Percentiles rank a stretch among this genome's conserved stretches.
Evolutionary conservation across 2,888 invertebrate genomes (phyloP).

Genomic region (Gerris lacustris): DNA sequence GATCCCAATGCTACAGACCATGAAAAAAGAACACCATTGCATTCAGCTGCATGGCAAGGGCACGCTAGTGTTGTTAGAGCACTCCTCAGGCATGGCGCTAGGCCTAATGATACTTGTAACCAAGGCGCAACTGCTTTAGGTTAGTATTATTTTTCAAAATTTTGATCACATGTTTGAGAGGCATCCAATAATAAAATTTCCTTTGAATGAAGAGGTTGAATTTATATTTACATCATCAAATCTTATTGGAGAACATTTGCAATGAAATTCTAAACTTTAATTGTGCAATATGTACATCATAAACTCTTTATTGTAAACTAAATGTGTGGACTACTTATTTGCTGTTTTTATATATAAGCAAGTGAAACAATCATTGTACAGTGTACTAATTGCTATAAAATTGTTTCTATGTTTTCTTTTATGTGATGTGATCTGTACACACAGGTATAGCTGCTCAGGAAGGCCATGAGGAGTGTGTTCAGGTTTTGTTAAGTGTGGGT

Average conservation of each 20-base stretch:
- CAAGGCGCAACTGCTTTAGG: constrained; percentile 90
- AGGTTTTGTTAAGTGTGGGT: constrained; percentile 66
- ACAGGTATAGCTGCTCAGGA: constrained; percentile 88
- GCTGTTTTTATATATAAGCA: too few species aligned
- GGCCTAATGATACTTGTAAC: constrained; percentile 80
- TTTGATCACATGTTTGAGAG: not conserved
- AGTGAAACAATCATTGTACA: too few species aligned
- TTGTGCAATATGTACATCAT: too few species aligned
- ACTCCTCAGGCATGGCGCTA: constrained; percentile 65
- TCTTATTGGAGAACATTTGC: too few species aligned
- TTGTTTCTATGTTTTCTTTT: too few species aligned
- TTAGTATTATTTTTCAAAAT: constrained; percentile 31
- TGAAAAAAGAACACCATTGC: constrained; percentile 77
- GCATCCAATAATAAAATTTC: not conserved
- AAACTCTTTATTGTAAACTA: too few species aligned
- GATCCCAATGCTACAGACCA: constrained; percentile 78
- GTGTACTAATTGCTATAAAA: too few species aligned
- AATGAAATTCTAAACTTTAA: not conserved
- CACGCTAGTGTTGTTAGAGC: constrained; percentile 71
- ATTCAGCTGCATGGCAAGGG: constrained; percentile 94
- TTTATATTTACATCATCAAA: too few species aligned
- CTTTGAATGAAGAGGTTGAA: not conserved
- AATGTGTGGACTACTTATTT: too few species aligned
- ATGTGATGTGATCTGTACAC: constrained; percentile 22
- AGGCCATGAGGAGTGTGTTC: constrained; percentile 84